phyloP scores from a whole-genome alignment of 2,113 vertebrate genomes.

The Zosterops borbonicus region DNA sequence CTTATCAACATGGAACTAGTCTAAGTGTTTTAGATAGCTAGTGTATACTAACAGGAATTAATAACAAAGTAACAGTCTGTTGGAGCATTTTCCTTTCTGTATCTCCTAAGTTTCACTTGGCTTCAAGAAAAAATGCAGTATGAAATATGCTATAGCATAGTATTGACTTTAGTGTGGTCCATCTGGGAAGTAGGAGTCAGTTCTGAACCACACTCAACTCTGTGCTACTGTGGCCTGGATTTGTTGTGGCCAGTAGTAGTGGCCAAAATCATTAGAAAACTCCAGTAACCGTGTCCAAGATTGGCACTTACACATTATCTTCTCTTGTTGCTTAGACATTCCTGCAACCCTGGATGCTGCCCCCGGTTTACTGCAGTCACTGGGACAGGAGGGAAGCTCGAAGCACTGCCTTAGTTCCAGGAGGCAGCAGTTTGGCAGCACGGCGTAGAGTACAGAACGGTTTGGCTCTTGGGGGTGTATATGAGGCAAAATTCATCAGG shows the following conservation, averaged over 20 bases:
- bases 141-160: fast-evolving
- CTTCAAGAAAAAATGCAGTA: background rate
- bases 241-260: background rate
- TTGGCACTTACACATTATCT: background rate
- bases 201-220: fast-evolving
- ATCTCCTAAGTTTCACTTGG: background rate
- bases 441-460: fast-evolving
- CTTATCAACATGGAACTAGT: background rate
- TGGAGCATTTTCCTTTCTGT: background rate
- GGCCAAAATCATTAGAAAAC: background rate
- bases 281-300: background rate
- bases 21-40: background rate
- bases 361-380: fast-evolving
- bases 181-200: background rate
- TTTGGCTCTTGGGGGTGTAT: fast-evolving
- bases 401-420: background rate
- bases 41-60: background rate
- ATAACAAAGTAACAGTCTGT: background rate
- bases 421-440: background rate
- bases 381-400: background rate
- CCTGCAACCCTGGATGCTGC: background rate
- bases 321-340: background rate
- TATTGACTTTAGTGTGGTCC: background rate
- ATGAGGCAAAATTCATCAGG: background rate
- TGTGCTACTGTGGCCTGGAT: background rate